phyloP scores from a whole-genome alignment of 2,113 vertebrate species.

The Perognathus longimembris region DNA sequence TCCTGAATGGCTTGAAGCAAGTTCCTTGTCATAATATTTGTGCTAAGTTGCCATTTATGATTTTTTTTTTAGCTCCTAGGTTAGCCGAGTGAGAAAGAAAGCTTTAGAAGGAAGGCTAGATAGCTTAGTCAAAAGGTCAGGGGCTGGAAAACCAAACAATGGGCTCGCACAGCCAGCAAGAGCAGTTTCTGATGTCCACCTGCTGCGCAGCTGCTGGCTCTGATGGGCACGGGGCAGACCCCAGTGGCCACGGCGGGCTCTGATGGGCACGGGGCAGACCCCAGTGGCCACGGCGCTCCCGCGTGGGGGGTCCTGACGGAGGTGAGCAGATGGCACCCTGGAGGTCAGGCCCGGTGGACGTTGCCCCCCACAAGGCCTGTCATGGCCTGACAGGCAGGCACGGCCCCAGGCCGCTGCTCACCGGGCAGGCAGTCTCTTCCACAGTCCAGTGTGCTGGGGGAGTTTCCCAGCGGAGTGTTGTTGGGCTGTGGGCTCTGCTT shows the following conservation, averaged over 20 bases:
- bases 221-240: not conserved
- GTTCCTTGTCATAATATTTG: conserved; percentile 85
- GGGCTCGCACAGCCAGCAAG: not conserved
- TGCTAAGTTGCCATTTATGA: conserved; percentile 63
- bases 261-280: not conserved
- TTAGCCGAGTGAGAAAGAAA: conserved; percentile 62
- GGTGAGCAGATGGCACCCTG: fast-evolving
- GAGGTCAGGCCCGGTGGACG: too few species aligned
- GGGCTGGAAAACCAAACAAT: conserved; percentile 82
- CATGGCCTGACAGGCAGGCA: not conserved
- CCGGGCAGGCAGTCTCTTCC: not conserved
- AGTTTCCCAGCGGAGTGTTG: not conserved
- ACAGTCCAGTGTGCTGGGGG: not conserved
- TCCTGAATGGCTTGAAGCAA: conserved; percentile 82
- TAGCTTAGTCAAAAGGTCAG: conserved; percentile 86
- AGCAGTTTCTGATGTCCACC: not conserved
- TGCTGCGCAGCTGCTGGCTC: too few species aligned
- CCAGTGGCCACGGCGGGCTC: not conserved
- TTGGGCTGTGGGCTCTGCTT: not conserved
- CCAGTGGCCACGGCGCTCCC: not conserved
- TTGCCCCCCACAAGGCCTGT: too few species aligned
- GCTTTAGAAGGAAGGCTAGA: conserved; percentile 74
- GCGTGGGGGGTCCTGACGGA: not conserved
- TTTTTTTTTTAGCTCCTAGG: conserved; percentile 73
- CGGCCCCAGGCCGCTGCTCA: fast-evolving